Evolutionary conservation across 2,888 invertebrate genomes (phyloP).

Genomic region (Nymphalis urticae): DNA sequence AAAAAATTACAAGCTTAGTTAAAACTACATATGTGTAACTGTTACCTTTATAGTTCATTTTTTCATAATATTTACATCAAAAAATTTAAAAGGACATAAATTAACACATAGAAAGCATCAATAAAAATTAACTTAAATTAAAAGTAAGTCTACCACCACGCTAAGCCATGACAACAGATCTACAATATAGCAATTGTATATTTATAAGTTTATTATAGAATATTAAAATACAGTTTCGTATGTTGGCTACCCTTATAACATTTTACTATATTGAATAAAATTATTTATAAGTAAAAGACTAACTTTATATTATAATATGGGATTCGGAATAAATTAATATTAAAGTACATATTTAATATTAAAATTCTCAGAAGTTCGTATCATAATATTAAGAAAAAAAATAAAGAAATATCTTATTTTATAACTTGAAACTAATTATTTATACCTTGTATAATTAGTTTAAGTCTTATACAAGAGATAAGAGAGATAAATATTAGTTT

Average conservation of each 20-base stretch:
- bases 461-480: neutral
- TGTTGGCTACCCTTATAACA: neutral
- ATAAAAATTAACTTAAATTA: constrained; percentile 21
- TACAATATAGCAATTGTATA: neutral
- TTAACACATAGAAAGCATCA: constrained; percentile 31
- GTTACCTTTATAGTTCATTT: constrained; percentile 1
- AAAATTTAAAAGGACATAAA: constrained; percentile 25
- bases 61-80: constrained; percentile 36
- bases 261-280: neutral
- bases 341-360: neutral
- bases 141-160: constrained; percentile 26
- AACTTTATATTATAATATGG: neutral
- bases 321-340: neutral
- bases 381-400: neutral
- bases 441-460: constrained; percentile 7
- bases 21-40: neutral
- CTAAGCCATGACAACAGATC: constrained; percentile 29
- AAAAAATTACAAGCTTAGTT: neutral
- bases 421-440: neutral
- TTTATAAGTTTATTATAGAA: neutral
- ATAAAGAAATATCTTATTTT: neutral
- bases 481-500: constrained; percentile 6
- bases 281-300: neutral
- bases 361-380: neutral
- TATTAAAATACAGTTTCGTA: neutral